phyloP scores from a whole-genome alignment of 2,797 vertebrate species.

The Taenioides sp. region DNA sequence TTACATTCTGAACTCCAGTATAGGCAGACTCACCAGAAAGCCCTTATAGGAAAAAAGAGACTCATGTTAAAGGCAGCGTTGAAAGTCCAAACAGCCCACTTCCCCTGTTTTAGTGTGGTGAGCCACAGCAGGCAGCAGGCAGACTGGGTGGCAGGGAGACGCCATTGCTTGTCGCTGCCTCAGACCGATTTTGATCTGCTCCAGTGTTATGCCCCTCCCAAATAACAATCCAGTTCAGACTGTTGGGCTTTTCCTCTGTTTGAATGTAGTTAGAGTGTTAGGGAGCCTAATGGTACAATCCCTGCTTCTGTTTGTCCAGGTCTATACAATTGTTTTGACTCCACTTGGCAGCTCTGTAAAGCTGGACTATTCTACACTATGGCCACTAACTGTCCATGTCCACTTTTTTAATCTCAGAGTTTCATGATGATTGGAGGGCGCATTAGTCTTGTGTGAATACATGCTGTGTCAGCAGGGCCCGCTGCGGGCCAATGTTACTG shows the following conservation, averaged over 20 bases:
- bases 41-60: slow-evolving; percentile 21
- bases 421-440: slow-evolving; percentile 63
- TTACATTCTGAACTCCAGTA: slow-evolving; percentile 19
- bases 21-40: slow-evolving; percentile 45
- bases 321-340: neutral
- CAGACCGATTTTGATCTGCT: slow-evolving; percentile 83
- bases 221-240: slow-evolving; percentile 82
- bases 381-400: slow-evolving; percentile 21
- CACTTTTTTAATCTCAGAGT: slow-evolving; percentile 31
- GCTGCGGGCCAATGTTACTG: slow-evolving; percentile 60
- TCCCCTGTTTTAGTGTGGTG: slow-evolving; percentile 65
- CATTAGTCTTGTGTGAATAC: slow-evolving; percentile 76
- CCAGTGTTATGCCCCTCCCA: slow-evolving; percentile 74
- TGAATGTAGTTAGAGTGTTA: slow-evolving; percentile 51
- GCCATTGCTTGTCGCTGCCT: slow-evolving; percentile 81
- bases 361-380: neutral
- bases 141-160: slow-evolving; percentile 85
- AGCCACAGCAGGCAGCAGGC: slow-evolving; percentile 68
- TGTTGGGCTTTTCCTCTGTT: slow-evolving; percentile 72
- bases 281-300: slow-evolving; percentile 39
- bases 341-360: neutral
- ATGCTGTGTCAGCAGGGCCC: slow-evolving; percentile 66
- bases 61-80: slow-evolving; percentile 74
- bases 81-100: slow-evolving; percentile 79
- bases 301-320: slow-evolving; percentile 24